These are phyloP conservation scores for Leuctra nigra DNA, from an alignment of 2,888 invertebrate species.

Conservation along the genomic window DNA sequence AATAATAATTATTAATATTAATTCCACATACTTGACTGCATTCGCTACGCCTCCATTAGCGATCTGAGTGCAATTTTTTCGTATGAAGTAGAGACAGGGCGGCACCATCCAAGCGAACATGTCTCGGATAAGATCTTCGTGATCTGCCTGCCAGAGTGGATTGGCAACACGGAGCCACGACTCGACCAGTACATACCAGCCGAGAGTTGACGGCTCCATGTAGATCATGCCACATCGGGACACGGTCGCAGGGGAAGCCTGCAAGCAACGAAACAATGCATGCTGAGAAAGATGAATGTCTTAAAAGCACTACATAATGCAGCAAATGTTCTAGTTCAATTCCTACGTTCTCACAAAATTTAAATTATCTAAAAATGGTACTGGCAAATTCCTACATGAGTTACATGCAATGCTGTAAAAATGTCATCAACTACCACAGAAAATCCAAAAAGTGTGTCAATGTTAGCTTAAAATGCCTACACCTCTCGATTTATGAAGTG, in stretches of 20 bases:
- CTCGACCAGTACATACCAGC: constrained; percentile 71
- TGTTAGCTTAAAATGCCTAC: too few species aligned
- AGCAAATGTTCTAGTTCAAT: too few species aligned
- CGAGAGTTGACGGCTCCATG: constrained; percentile 76
- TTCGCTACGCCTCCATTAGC: constrained; percentile 65
- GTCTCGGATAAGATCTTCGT: constrained; percentile 50
- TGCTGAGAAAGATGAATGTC: too few species aligned
- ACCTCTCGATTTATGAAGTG: too few species aligned
- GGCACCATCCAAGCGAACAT: constrained; percentile 74
- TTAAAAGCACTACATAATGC: too few species aligned
- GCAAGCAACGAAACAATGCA: constrained; percentile 14
- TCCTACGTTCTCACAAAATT: too few species aligned
- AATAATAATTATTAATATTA: too few species aligned
- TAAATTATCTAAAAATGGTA: too few species aligned
- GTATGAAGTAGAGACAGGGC: constrained; percentile 64
- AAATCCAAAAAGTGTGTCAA: too few species aligned
- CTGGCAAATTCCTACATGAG: too few species aligned
- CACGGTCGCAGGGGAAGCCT: constrained; percentile 78
- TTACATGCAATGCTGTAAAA: too few species aligned
- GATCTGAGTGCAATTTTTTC: constrained; percentile 58
- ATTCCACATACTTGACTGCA: constrained; percentile 32
- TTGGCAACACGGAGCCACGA: constrained; percentile 70
- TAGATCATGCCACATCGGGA: constrained; percentile 89
- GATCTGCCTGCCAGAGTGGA: constrained; percentile 56
- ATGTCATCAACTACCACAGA: too few species aligned